Evolutionary conservation across 2,797 vertebrate genomes (phyloP).

Genomic region (Onychomys torridus): DNA sequence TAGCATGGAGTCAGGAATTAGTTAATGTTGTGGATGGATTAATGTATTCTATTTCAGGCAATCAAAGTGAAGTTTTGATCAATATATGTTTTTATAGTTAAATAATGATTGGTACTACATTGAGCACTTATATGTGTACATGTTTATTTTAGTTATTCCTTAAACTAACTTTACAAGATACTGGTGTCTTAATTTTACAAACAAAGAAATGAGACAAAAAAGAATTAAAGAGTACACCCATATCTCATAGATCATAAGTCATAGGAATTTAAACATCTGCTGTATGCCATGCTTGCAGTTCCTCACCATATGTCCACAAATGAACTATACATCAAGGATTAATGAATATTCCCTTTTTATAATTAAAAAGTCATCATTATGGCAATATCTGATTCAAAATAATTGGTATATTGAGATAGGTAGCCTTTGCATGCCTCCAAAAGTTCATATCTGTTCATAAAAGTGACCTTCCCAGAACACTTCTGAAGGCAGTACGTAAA

Average conservation of each 20-base stretch:
- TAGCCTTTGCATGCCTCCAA: neutral
- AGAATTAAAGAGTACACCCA: neutral
- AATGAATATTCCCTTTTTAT: neutral
- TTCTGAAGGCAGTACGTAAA: neutral
- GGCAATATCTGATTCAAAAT: neutral
- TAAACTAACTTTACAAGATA: neutral
- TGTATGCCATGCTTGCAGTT: neutral
- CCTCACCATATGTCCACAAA: neutral
- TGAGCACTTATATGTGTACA: neutral
- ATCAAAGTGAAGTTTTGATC: neutral
- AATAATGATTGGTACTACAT: conserved; percentile 17
- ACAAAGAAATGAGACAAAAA: neutral
- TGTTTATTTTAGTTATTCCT: neutral
- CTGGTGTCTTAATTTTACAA: neutral
- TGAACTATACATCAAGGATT: neutral
- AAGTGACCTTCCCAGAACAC: neutral
- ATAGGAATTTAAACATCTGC: conserved; percentile 33
- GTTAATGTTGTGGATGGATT: neutral
- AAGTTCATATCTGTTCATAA: neutral
- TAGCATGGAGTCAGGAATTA: neutral
- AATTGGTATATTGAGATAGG: neutral
- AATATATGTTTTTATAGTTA: conserved; percentile 31
- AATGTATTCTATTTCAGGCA: neutral
- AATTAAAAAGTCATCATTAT: conserved; percentile 1
- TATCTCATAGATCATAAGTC: neutral